Evolutionary conservation across 2,113 vertebrate genomes (phyloP).

Genomic region (Origma solitaria): DNA sequence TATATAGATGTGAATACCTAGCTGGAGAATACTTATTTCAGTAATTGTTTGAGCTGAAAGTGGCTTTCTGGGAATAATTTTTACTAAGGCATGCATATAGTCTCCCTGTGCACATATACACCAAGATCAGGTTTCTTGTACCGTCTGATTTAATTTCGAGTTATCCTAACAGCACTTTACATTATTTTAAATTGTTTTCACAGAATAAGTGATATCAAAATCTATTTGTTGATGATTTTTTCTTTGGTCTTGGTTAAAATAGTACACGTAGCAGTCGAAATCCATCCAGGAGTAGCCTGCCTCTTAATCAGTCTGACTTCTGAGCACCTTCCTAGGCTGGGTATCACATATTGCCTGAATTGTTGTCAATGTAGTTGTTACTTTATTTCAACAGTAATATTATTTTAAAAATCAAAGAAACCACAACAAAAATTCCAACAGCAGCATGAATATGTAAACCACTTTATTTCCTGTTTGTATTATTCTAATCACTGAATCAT

Average conservation of each 20-base stretch:
- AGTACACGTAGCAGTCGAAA: background rate
- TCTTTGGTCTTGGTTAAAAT: constrained; percentile 57
- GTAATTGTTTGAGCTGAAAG: constrained; percentile 47
- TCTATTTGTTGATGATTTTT: constrained; percentile 63
- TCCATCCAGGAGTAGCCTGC: background rate
- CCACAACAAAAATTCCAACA: background rate
- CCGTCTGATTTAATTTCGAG: constrained; percentile 42
- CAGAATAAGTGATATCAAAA: constrained; percentile 8
- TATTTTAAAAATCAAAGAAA: constrained; percentile 3
- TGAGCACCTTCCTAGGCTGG: constrained; percentile 7
- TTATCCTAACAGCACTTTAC: background rate
- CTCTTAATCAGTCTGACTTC: background rate
- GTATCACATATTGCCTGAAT: background rate
- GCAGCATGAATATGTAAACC: background rate
- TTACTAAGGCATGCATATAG: background rate
- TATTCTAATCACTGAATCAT: background rate
- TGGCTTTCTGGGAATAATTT: constrained; percentile 19
- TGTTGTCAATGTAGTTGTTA: background rate
- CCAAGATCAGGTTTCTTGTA: constrained; percentile 1
- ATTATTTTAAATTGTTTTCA: constrained; percentile 30
- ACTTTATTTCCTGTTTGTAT: constrained; percentile 9
- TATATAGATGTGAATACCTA: background rate
- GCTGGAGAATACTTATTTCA: constrained; percentile 37
- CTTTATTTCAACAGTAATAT: background rate
- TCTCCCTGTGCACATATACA: background rate